These are phyloP conservation scores for Zenarchopterus dispar DNA, from an alignment of 2,797 vertebrate genomes.

Conservation along the genomic window DNA sequence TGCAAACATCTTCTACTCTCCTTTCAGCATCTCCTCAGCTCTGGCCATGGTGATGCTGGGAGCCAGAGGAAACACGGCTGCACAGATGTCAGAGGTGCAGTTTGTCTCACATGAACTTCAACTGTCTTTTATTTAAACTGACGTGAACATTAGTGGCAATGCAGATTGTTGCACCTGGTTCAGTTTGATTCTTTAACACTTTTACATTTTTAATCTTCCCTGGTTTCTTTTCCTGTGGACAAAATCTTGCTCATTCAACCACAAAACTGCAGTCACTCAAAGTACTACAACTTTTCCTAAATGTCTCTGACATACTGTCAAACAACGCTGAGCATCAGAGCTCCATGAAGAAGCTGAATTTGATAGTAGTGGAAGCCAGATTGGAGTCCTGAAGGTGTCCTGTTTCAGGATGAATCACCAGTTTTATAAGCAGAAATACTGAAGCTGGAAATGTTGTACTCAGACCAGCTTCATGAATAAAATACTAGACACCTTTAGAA, in stretches of 20 bases:
- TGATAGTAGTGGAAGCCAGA: neutral
- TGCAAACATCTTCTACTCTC: constrained; percentile 85
- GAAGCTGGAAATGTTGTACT: no score
- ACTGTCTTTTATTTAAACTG: neutral
- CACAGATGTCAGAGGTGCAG: constrained; percentile 86
- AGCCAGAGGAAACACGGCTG: constrained; percentile 81
- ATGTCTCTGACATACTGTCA: neutral
- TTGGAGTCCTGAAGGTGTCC: neutral
- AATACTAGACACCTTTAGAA: no score
- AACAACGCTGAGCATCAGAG: neutral
- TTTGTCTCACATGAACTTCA: no score
- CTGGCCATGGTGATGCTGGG: constrained; percentile 89
- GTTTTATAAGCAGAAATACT: no score
- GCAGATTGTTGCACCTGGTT: no score
- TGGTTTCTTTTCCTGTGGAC: no score
- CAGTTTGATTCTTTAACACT: no score
- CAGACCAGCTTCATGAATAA: no score
- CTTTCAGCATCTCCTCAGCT: constrained; percentile 86
- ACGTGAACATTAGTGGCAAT: neutral
- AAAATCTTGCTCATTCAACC: no score
- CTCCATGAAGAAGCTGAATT: neutral
- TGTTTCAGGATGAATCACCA: neutral
- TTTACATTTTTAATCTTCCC: no score
- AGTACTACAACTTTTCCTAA: no score
- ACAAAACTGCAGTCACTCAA: neutral